phyloP scores from a whole-genome alignment of 2,113 vertebrate species.

The Clarias macrocephalus region DNA sequence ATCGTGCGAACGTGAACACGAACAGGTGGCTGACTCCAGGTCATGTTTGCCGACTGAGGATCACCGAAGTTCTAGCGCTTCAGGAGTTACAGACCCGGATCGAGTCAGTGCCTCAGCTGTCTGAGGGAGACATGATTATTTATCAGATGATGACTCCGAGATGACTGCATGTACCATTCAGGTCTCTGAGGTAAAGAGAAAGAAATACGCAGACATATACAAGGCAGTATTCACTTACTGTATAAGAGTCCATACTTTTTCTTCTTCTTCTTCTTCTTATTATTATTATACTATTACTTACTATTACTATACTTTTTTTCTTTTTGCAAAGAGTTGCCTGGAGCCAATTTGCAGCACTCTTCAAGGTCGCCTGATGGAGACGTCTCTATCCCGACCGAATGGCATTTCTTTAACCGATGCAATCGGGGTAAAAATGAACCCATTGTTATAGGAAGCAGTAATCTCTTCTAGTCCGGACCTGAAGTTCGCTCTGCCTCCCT shows the following conservation, averaged over 20 bases:
- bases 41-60: background rate
- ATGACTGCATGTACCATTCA: conserved; percentile 29
- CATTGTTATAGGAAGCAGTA: conserved; percentile 48
- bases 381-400: background rate
- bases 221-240: conserved; percentile 2
- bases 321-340: conserved; percentile 31
- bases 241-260: conserved; percentile 16
- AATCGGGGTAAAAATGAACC: conserved; percentile 44
- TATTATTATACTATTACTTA: too few relatives aligned
- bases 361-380: conserved; percentile 33
- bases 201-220: conserved; percentile 9
- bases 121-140: conserved; percentile 39
- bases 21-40: background rate
- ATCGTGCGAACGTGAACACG: background rate
- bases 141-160: conserved; percentile 35
- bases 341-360: conserved; percentile 22
- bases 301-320: too few relatives aligned
- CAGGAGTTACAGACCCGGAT: background rate
- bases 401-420: conserved; percentile 40
- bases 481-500: conserved; percentile 24
- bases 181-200: conserved; percentile 30
- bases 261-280: background rate
- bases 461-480: conserved; percentile 37
- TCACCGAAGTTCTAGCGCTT: background rate
- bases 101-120: background rate